phyloP scores from a whole-genome alignment of 1,140 invertebrate species.

The Trichonephila inaurata region DNA sequence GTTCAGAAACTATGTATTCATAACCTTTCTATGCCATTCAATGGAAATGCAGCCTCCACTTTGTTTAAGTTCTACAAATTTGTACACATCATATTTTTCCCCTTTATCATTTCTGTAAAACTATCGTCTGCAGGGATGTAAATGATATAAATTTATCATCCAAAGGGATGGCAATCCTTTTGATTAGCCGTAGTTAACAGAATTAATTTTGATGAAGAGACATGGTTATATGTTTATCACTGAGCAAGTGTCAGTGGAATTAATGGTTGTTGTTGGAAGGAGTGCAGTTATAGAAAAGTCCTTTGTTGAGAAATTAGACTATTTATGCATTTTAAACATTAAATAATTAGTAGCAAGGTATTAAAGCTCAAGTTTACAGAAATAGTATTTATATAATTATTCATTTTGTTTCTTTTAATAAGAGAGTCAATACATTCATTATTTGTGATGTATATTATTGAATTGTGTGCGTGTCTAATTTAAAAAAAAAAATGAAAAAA shows the following conservation, averaged over 20 bases:
- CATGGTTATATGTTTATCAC: neutral
- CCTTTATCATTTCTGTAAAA: too few species aligned
- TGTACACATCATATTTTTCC: too few species aligned
- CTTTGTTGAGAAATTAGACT: neutral
- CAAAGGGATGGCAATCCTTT: too few species aligned
- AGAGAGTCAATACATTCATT: neutral
- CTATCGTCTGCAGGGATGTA: too few species aligned
- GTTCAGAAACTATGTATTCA: too few species aligned
- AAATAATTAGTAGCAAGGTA: neutral
- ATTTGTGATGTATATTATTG: neutral
- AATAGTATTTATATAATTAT: neutral
- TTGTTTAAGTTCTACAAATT: too few species aligned
- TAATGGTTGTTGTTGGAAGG: neutral
- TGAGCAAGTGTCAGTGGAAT: neutral
- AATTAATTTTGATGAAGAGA: neutral
- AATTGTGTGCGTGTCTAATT: neutral
- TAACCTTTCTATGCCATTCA: too few species aligned
- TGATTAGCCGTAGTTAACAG: too few species aligned
- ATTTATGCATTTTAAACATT: neutral
- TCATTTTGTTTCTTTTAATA: neutral
- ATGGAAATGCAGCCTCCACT: too few species aligned
- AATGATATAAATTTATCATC: too few species aligned
- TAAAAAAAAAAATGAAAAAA: too few species aligned
- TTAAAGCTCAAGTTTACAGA: neutral
- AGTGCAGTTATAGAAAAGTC: neutral